These are phyloP conservation scores for Mormyrus hasselquistii DNA, from an alignment of 2,797 vertebrate genomes.

Conservation along the genomic window DNA sequence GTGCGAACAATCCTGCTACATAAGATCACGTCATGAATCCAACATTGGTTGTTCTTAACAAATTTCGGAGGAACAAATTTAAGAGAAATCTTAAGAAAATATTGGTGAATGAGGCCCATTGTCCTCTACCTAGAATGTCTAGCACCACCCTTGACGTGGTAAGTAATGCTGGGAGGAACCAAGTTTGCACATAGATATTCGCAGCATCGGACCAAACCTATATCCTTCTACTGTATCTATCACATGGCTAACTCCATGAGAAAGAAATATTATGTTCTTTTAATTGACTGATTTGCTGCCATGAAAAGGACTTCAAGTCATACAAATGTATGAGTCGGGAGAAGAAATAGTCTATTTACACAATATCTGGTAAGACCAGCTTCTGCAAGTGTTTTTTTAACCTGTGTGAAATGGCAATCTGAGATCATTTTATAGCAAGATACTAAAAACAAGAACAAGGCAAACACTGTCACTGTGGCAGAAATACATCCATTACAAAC, in stretches of 20 bases:
- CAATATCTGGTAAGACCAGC: neutral
- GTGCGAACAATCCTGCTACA: too few species aligned
- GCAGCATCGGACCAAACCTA: neutral
- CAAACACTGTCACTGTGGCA: neutral
- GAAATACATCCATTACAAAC: neutral
- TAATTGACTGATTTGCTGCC: neutral
- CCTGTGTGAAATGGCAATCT: neutral
- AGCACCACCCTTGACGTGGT: neutral
- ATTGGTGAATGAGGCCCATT: neutral
- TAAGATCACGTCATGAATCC: too few species aligned
- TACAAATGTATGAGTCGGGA: neutral
- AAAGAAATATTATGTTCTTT: neutral
- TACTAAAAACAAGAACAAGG: neutral
- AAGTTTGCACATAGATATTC: neutral
- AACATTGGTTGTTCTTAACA: too few species aligned
- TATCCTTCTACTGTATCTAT: neutral
- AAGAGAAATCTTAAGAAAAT: too few species aligned
- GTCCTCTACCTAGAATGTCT: neutral
- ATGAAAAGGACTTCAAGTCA: neutral
- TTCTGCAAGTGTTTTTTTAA: neutral
- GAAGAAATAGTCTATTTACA: neutral
- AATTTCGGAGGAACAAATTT: too few species aligned
- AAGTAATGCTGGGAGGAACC: neutral
- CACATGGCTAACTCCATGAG: neutral
- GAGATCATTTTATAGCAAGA: neutral